phyloP scores from a whole-genome alignment of 2,797 vertebrate genomes.

The Trematomus bernacchii region DNA sequence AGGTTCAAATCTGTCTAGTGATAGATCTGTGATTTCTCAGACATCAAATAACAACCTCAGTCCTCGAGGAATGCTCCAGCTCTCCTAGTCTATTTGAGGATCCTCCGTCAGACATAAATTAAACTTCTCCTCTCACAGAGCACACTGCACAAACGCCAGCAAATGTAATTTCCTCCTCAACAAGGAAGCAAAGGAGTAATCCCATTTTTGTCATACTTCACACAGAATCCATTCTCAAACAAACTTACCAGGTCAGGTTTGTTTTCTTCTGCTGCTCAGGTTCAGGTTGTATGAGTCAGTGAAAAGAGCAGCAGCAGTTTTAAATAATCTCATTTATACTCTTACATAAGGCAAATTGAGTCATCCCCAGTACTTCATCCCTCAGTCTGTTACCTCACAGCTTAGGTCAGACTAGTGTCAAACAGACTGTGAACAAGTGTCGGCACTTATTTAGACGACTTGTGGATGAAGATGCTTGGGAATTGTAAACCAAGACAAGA shows the following conservation, averaged over 20 bases:
- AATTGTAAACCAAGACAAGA: slow-evolving; percentile 8
- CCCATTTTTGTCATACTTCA: slow-evolving; percentile 16
- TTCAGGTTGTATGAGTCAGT: slow-evolving; percentile 33
- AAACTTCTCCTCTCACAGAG: slow-evolving; percentile 38
- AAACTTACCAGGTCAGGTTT: slow-evolving; percentile 13
- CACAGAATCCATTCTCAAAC: not conserved
- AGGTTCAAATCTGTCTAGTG: slow-evolving; percentile 29
- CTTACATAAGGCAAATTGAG: slow-evolving; percentile 64
- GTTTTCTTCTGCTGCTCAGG: slow-evolving; percentile 29
- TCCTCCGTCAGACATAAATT: slow-evolving; percentile 33
- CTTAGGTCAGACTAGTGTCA: slow-evolving; percentile 47
- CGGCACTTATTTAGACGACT: slow-evolving; percentile 28
- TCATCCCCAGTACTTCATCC: slow-evolving; percentile 51
- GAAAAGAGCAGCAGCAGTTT: slow-evolving; percentile 33
- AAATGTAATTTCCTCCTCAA: slow-evolving; percentile 31
- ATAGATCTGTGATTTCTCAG: slow-evolving; percentile 34
- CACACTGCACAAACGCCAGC: slow-evolving; percentile 27
- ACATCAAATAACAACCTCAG: slow-evolving; percentile 52
- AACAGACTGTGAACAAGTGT: slow-evolving; percentile 42
- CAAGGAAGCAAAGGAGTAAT: slow-evolving; percentile 22
- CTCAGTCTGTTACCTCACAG: slow-evolving; percentile 29
- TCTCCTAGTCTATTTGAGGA: slow-evolving; percentile 59
- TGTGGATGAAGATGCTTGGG: slow-evolving; percentile 3
- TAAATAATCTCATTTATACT: slow-evolving; percentile 34
- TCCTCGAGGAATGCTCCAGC: slow-evolving; percentile 50